Base-by-base conservation (phyloP, 2,113 vertebrate species). In the Amblyopsis rosae region DNA sequence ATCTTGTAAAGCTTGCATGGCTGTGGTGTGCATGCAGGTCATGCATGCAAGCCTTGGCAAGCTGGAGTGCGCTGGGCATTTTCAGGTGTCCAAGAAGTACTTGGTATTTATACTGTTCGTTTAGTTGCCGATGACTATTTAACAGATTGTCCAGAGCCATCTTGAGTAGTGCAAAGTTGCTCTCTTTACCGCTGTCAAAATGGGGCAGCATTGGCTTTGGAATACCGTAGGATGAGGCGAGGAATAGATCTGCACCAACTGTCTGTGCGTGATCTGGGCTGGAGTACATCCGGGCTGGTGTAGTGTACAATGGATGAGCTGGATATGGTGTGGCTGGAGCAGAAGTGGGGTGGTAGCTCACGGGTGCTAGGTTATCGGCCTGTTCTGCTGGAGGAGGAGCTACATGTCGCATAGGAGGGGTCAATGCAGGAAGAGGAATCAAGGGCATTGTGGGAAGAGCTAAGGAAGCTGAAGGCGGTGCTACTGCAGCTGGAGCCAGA, bases 1-100 rank as follows among this genome's bases (percentile, higher is more conserved):
- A 1, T 77, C 62, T 13, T 76, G 19, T 54, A 3, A 72, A 26
- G 59, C 64, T 8, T 54, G 50, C 16, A 77, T 13, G 3, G 75
- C 69, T 26, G 50, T 26, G 1, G 63, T 58, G 41, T 77, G 69
- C 6, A n/a, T 10, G 19, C 2, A 45, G 53, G 9, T 71, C 60
- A 4, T 64, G 45, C 51, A 71, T 63, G 17, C 33, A 64, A 0
- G 59, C 53, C 48, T 49, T 56, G 11, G 60, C 60, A 0, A 71
- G 6, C 3, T 64, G 51, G 17, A 49, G 45, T 0, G 53, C 60
- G 12, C 51, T 47, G 3, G 35, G 51, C 0, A 64, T 17, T 50
- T 56, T 5, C n/a, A 56, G 16, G n/a, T 56, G 54, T 9, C n/a
- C 16, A 19, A 56, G 54, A 0, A 19, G n/a, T 11, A 56, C n/a